Conservation (phyloP, 2,888 invertebrate genomes). For the Argyresthia albistria region DNA sequence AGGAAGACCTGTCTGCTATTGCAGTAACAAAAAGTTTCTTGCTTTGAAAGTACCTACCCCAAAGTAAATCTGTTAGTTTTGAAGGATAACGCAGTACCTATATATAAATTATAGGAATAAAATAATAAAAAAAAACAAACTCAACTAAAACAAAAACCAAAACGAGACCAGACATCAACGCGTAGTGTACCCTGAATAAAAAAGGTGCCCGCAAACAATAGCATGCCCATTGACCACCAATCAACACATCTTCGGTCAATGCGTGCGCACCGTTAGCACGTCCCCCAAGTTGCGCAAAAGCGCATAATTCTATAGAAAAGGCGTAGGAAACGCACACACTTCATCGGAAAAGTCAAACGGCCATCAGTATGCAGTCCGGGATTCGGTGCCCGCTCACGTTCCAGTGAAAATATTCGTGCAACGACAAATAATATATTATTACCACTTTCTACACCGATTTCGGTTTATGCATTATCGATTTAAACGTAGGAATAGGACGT, state of each 20-base stretch:
- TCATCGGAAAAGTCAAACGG: slow-evolving; percentile 27
- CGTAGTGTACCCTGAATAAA: too few species aligned
- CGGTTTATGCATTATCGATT: slow-evolving; percentile 13
- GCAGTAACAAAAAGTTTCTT: too few species aligned
- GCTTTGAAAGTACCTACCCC: too few species aligned
- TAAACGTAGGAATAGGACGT: too few species aligned
- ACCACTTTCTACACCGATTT: slow-evolving; percentile 58
- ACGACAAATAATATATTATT: slow-evolving; percentile 44
- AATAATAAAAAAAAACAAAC: too few species aligned
- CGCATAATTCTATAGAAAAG: slow-evolving; percentile 23
- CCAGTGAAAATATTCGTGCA: slow-evolving; percentile 47
- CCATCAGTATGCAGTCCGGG: slow-evolving; percentile 49
- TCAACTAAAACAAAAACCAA: too few species aligned
- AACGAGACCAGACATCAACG: too few species aligned
- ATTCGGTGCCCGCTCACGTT: slow-evolving; percentile 50
- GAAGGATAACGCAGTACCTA: too few species aligned
- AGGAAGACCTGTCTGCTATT: too few species aligned
- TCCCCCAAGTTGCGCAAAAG: slow-evolving; percentile 7
- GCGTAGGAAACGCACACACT: slow-evolving; percentile 18
- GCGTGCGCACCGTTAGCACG: slow-evolving; percentile 7
- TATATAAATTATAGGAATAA: too few species aligned
- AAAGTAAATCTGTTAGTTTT: too few species aligned
- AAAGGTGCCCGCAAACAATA: not conserved
- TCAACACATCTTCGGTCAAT: slow-evolving; percentile 2
- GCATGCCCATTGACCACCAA: not conserved